Conservation (phyloP, 2,888 invertebrate genomes). For the Apotomis capreana region DNA sequence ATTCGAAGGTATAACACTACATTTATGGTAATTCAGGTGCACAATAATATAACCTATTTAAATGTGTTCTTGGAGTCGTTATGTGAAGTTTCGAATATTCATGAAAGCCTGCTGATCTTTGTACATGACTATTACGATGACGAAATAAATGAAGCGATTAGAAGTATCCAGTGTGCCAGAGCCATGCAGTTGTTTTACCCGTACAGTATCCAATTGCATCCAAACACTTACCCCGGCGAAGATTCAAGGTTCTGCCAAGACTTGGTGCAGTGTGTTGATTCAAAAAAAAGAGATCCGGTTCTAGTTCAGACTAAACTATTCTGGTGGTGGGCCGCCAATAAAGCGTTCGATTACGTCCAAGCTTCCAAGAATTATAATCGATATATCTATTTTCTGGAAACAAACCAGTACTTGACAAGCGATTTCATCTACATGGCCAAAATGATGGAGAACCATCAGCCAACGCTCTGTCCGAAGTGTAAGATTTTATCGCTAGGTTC, state of each 20-base stretch:
- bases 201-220: slow-evolving; percentile 48
- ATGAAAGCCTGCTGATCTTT: slow-evolving; percentile 55
- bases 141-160: slow-evolving; percentile 45
- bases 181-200: slow-evolving; percentile 60
- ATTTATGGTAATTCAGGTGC: slow-evolving; percentile 59
- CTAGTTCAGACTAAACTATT: slow-evolving; percentile 29
- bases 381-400: slow-evolving; percentile 43
- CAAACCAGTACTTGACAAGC: slow-evolving; percentile 11
- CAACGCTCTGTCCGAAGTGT: slow-evolving; percentile 27
- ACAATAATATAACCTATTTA: slow-evolving; percentile 51
- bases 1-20: slow-evolving; percentile 29
- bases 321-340: slow-evolving; percentile 37
- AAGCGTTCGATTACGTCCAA: slow-evolving; percentile 51
- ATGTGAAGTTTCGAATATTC: slow-evolving; percentile 50
- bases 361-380: slow-evolving; percentile 54
- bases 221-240: slow-evolving; percentile 26
- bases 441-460: slow-evolving; percentile 22
- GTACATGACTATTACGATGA: slow-evolving; percentile 49
- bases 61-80: slow-evolving; percentile 53
- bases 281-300: slow-evolving; percentile 1
- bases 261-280: slow-evolving; percentile 12
- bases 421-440: slow-evolving; percentile 27
- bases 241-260: slow-evolving; percentile 24
- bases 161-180: slow-evolving; percentile 48
- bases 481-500: slow-evolving; percentile 9